Evolutionary conservation across 2,797 vertebrate species (phyloP).

Genomic region (Nyctalus aviator): DNA sequence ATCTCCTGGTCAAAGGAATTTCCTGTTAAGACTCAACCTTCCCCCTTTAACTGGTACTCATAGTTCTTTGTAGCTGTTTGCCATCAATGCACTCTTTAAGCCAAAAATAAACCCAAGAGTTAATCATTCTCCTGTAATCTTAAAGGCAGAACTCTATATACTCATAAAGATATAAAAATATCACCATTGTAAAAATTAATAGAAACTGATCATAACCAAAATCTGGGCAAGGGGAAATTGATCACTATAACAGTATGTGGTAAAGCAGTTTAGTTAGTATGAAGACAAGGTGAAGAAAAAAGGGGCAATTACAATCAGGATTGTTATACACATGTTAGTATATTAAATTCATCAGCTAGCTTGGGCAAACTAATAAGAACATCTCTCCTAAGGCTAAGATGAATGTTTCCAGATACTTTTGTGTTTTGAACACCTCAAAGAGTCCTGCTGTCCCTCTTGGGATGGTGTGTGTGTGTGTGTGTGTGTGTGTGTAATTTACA

Average conservation of each 20-base stretch:
- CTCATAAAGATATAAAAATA: neutral
- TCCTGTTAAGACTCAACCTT: neutral
- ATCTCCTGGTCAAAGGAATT: constrained; percentile 3
- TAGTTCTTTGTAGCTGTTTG: neutral
- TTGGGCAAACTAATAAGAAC: neutral
- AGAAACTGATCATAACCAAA: constrained; percentile 34
- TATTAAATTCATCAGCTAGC: neutral
- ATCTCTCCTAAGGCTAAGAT: neutral
- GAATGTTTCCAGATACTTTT: neutral
- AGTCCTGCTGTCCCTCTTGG: neutral
- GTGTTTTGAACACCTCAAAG: constrained; percentile 35
- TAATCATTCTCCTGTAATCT: neutral
- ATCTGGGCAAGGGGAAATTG: neutral
- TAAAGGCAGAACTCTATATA: constrained; percentile 30
- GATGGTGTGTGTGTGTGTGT: neutral
- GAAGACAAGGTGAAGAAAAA: constrained; percentile 29
- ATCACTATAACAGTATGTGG: neutral
- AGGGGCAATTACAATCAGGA: neutral
- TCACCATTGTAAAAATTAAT: neutral
- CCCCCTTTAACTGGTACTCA: neutral
- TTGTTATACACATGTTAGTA: neutral
- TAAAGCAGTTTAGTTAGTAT: constrained; percentile 37
- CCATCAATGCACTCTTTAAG: neutral
- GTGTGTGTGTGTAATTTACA: neutral
- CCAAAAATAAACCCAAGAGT: neutral